These are phyloP conservation scores for Zaprionus davidi DNA, from an alignment of 1,140 invertebrate genomes.

Conservation along the genomic window DNA sequence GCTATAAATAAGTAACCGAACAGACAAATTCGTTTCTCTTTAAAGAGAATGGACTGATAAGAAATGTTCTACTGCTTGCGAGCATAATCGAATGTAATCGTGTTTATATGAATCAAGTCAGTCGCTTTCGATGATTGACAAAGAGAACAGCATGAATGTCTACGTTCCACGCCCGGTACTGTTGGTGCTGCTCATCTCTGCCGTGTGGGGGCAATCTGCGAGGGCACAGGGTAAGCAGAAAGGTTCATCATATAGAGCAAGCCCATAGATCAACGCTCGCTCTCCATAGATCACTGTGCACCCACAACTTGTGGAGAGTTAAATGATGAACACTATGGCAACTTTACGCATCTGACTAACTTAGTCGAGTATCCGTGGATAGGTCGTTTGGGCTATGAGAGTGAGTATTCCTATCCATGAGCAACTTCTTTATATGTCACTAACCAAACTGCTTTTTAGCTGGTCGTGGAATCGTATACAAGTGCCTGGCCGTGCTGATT, in stretches of 20 bases:
- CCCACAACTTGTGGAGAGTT: conserved; percentile 18
- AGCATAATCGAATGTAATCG: background rate
- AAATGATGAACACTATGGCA: conserved; percentile 9
- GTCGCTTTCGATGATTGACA: conserved; percentile 12
- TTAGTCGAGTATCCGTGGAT: conserved; percentile 33
- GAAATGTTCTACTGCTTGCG: conserved; percentile 1
- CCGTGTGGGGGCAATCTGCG: background rate
- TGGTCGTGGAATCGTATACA: conserved; percentile 32
- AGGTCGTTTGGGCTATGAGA: conserved; percentile 34
- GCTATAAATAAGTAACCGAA: background rate
- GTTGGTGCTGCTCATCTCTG: conserved; percentile 3
- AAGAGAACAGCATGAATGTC: conserved; percentile 17
- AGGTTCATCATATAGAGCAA: background rate
- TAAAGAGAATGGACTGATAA: conserved; percentile 4
- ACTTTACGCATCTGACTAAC: conserved; percentile 5
- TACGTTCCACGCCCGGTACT: background rate
- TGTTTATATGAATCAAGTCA: conserved; percentile 20
- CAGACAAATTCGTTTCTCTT: background rate
- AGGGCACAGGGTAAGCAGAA: conserved; percentile 16
- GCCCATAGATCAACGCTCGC: background rate
- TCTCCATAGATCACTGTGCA: background rate
- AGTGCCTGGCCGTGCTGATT: conserved; percentile 42
- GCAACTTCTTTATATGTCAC: background rate
- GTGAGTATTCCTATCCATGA: conserved; percentile 8
- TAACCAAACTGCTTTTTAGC: conserved; percentile 8